These are phyloP conservation scores for Drosophila cognata DNA, from an alignment of 2,888 invertebrate genomes.

Conservation along the genomic window DNA sequence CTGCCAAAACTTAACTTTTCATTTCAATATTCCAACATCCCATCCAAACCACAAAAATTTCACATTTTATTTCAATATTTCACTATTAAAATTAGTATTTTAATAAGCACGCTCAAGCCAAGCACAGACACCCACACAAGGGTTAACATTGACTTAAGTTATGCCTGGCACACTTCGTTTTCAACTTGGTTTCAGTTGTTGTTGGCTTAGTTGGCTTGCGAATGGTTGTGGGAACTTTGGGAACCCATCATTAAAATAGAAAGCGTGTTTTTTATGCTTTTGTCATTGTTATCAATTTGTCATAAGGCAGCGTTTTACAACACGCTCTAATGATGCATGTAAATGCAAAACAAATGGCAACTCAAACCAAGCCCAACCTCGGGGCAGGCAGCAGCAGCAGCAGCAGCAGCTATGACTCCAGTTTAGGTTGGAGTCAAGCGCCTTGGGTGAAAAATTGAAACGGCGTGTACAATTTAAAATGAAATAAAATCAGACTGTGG, in stretches of 20 bases:
- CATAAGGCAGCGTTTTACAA: slow-evolving; percentile 61
- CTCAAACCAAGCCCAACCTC: neutral
- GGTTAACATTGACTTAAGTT: slow-evolving; percentile 54
- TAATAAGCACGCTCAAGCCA: neutral
- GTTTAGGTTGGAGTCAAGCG: slow-evolving; percentile 18
- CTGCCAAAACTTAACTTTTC: neutral
- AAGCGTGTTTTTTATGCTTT: slow-evolving; percentile 63
- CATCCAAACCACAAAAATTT: neutral
- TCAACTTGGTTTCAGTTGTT: slow-evolving; percentile 21
- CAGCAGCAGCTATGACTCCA: slow-evolving; percentile 1
- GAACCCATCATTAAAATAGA: slow-evolving; percentile 65
- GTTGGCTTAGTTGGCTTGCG: slow-evolving; percentile 27
- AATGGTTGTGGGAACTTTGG: slow-evolving; percentile 46
- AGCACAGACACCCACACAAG: slow-evolving; percentile 14
- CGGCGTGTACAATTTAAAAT: slow-evolving; percentile 72
- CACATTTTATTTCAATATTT: neutral
- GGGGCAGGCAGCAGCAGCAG: neutral
- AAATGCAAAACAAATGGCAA: slow-evolving; percentile 61
- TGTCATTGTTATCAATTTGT: slow-evolving; percentile 69
- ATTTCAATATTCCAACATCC: neutral
- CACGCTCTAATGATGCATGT: slow-evolving; percentile 74
- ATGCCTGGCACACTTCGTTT: slow-evolving; percentile 54
- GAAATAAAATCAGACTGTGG: slow-evolving; percentile 69
- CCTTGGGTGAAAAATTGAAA: slow-evolving; percentile 45
- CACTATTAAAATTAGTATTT: neutral